phyloP scores from a whole-genome alignment of 2,113 vertebrate species.

The Sialia sialis region DNA sequence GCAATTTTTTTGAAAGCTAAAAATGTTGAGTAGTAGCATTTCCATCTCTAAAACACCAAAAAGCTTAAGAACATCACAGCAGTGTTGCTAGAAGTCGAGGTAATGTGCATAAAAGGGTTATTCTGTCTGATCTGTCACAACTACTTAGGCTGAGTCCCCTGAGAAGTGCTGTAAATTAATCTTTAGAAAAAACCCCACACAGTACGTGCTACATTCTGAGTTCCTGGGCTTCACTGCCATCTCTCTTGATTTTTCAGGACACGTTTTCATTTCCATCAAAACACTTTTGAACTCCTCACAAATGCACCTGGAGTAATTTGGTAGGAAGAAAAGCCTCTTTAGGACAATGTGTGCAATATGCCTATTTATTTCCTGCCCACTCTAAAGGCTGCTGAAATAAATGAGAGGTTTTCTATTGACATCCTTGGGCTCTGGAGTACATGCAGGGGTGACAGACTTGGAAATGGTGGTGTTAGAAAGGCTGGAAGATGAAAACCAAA shows the following conservation, averaged over 20 bases:
- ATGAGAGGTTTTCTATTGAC: background rate
- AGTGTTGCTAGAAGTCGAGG: background rate
- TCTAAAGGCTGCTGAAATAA: background rate
- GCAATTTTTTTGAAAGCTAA: background rate
- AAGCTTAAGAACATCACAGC: background rate
- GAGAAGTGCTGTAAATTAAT: background rate
- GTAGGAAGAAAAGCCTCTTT: background rate
- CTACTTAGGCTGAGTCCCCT: background rate
- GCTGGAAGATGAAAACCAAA: background rate
- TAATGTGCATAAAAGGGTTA: background rate
- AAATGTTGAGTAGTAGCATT: background rate
- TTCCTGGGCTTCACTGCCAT: background rate
- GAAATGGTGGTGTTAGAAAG: background rate
- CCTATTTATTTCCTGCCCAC: background rate
- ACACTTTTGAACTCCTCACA: background rate
- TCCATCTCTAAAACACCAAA: background rate
- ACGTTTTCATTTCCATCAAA: background rate
- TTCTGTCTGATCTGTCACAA: background rate
- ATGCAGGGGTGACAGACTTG: background rate
- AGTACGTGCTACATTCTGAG: fast-evolving
- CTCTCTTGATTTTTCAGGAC: background rate
- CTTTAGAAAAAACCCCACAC: background rate
- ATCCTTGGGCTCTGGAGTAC: background rate
- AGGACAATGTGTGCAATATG: background rate
- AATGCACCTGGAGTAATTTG: background rate